These are phyloP conservation scores for Oithona nana DNA, from an alignment of 2,888 invertebrate species.

Conservation along the genomic window DNA sequence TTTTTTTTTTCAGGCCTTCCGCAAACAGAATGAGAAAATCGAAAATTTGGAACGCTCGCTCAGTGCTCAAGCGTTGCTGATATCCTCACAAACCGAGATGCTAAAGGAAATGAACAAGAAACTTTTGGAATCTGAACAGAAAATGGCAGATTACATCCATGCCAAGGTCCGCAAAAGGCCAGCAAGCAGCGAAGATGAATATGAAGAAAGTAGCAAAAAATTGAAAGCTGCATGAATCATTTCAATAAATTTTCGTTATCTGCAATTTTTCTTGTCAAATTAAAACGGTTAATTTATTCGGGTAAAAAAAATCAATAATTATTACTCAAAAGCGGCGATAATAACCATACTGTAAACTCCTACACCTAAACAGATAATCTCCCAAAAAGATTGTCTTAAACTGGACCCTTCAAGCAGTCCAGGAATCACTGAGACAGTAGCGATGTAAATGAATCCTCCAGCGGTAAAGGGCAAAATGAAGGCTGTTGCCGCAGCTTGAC, in stretches of 20 bases:
- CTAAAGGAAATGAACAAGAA: not conserved
- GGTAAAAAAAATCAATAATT: not conserved
- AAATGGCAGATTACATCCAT: not conserved
- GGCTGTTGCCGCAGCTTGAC: slow-evolving; percentile 42
- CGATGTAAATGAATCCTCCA: slow-evolving; percentile 99
- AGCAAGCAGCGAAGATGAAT: too few relatives aligned
- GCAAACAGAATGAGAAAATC: not conserved
- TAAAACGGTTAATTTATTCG: not conserved
- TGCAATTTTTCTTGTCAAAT: too few relatives aligned
- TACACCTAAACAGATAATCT: slow-evolving; percentile 64
- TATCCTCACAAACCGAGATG: not conserved
- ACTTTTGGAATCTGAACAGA: not conserved
- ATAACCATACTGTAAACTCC: slow-evolving; percentile 92
- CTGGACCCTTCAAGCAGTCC: slow-evolving; percentile 54
- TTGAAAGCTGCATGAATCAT: not conserved
- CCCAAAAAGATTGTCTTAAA: slow-evolving; percentile 69
- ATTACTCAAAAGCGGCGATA: slow-evolving; percentile 56
- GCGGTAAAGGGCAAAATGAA: slow-evolving; percentile 95
- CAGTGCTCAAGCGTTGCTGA: not conserved
- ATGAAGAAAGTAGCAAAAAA: not conserved
- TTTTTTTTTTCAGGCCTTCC: not conserved
- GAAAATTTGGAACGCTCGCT: not conserved
- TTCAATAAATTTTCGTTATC: too few relatives aligned
- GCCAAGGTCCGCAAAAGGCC: too few relatives aligned
- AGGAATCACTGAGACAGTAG: slow-evolving; percentile 94